phyloP scores from a whole-genome alignment of 2,113 vertebrate genomes.

The Balaenoptera acutorostrata region DNA sequence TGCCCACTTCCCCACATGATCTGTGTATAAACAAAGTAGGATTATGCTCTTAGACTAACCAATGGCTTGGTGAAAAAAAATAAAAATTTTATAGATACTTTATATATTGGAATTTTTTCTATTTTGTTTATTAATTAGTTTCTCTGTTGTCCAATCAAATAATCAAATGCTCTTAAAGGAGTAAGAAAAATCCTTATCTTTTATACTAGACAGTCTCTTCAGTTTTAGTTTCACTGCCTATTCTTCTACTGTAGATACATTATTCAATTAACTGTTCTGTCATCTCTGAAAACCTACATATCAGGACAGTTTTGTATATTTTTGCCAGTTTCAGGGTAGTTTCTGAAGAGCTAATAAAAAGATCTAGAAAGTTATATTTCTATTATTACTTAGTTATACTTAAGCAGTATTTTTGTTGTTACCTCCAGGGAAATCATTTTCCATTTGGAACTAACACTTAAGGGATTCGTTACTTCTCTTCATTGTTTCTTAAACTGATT shows the following conservation, averaged over 20 bases:
- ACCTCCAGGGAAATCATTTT: not conserved
- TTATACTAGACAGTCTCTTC: not conserved
- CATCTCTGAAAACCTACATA: not conserved
- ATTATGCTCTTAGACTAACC: not conserved
- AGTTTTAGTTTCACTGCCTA: not conserved
- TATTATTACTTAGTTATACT: not conserved
- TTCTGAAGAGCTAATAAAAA: not conserved
- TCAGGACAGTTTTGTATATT: not conserved
- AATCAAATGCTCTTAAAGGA: not conserved
- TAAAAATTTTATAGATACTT: not conserved
- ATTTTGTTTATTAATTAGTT: not conserved
- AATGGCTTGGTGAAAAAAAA: not conserved
- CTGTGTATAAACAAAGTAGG: not conserved
- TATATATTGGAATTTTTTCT: not conserved
- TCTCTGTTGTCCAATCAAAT: not conserved
- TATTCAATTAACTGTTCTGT: not conserved
- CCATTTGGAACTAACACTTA: not conserved
- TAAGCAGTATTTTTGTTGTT: not conserved
- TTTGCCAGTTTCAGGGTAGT: not conserved
- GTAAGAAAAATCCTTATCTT: not conserved
- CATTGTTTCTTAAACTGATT: not conserved
- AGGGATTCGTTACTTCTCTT: not conserved
- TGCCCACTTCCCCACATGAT: not conserved
- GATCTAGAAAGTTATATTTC: not conserved
- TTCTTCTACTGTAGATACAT: not conserved